Evolutionary conservation across 35 echinoderm and acorn worm genomes (phyloP), one percentile per base, ranked within the genome.

Genomic region (Hemicentrotus pulcherrimus): DNA sequence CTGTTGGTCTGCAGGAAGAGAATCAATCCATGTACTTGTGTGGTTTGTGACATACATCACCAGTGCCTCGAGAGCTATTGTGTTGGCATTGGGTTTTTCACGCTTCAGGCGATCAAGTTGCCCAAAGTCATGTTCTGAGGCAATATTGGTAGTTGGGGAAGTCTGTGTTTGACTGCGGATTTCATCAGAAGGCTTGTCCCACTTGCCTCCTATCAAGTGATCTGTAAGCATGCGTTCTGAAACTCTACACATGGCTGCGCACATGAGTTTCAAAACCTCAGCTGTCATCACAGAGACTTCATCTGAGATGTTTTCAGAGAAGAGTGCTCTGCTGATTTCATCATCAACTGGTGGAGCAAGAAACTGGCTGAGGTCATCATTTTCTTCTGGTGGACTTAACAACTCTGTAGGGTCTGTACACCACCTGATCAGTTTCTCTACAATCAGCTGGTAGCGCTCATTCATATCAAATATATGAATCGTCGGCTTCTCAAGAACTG

Each of bases 11-110:
- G 88, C 30, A 59, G 95, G 50, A 32, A 95, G 86, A 14, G 58
- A 46, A 71, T 46, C 31, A 71, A 92, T 86, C 95, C 95, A 95
- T 52, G 28, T 16, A 92, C 87, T 95, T 19, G 87, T 95, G 61
- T 95, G 95, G 41, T 95, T 95, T 31, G 88, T 95, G 86, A 95
- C 95, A 95, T 95, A 95, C 95, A 95, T 95, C 18, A 95, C 86
- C 41, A 95, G 90, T 14, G 86, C 95, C 41, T 95, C 95, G 30
- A 52, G 41, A 90, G 95, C 88, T 60, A 95, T 91, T n/a, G 95
- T 95, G 89, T 60, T 91, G 22, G 46, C 95, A 65, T 95, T 95
- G 15, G 95, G 41, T 92, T 92, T 95, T 31, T 91, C 95, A 88
- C 47, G 65, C 65, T 89, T 91, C 10, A 91, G 32, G 15, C 28